Evolutionary conservation across 2,888 invertebrate genomes (phyloP).

Genomic region (Sphecodes monilicornis): DNA sequence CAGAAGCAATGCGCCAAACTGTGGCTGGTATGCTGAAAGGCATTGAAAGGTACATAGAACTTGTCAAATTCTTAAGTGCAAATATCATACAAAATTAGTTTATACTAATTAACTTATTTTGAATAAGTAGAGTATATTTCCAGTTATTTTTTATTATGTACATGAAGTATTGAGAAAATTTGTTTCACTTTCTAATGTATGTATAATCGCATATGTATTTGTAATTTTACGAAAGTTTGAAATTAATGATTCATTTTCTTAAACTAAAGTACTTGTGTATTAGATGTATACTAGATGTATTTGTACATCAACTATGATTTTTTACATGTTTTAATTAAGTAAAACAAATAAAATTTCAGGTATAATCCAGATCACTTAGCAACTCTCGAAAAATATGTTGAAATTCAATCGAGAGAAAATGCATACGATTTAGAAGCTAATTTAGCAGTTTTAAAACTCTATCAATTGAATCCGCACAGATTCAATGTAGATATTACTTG

Average conservation of each 20-base stretch:
- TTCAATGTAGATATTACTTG: constrained; percentile 94
- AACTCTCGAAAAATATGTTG: constrained; percentile 96
- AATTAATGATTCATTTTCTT: neutral
- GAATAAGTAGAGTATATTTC: neutral
- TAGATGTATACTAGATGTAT: neutral
- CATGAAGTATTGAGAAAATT: neutral
- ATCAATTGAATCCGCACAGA: constrained; percentile 96
- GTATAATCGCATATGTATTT: too few relatives aligned
- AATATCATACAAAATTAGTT: neutral
- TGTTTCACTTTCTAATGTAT: too few relatives aligned
- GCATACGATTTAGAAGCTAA: constrained; percentile 99
- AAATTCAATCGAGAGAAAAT: constrained; percentile 96
- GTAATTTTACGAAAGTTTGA: neutral
- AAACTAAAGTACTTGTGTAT: neutral
- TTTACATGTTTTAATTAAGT: neutral
- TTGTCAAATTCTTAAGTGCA: constrained; percentile 18
- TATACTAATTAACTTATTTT: neutral
- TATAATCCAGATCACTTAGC: constrained; percentile 98
- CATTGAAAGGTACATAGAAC: constrained; percentile 91
- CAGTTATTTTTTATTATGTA: neutral
- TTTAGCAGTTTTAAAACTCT: constrained; percentile 97
- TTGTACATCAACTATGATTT: neutral
- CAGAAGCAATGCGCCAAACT: constrained; percentile 93
- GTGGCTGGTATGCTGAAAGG: constrained; percentile 95
- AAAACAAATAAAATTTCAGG: constrained; percentile 84